Evolutionary conservation across 2,797 vertebrate species (phyloP).

Genomic region (Hydrophis major): DNA sequence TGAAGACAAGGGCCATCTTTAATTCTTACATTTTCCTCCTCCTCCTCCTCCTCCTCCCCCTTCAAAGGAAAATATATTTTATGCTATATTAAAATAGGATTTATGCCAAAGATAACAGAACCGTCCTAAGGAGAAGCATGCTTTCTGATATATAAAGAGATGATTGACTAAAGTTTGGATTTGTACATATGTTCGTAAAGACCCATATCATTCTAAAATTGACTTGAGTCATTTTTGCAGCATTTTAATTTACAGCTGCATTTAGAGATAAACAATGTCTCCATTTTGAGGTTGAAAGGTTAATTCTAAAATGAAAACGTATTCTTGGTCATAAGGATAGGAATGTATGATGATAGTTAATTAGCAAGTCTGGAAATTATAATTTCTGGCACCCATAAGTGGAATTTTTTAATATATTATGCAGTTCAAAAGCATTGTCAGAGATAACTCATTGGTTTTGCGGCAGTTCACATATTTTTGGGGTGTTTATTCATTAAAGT

Average conservation of each 20-base stretch:
- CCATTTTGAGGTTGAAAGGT: slow-evolving; percentile 7
- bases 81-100: slow-evolving; percentile 28
- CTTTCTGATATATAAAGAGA: slow-evolving; percentile 14
- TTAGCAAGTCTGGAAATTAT: slow-evolving; percentile 10
- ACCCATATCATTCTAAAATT: neutral
- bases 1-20: neutral
- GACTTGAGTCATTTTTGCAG: neutral
- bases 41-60: neutral
- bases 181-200: neutral
- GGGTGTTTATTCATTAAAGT: neutral
- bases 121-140: slow-evolving; percentile 37
- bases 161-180: neutral
- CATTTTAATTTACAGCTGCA: neutral
- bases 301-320: slow-evolving; percentile 10
- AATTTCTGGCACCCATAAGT: neutral
- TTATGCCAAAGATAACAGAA: slow-evolving; percentile 36
- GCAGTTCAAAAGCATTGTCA: neutral
- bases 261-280: neutral
- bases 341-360: slow-evolving; percentile 6
- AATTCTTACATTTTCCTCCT: neutral
- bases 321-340: slow-evolving; percentile 1
- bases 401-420: neutral
- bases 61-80: slow-evolving; percentile 30
- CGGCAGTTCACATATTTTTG: neutral
- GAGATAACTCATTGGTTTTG: neutral